phyloP scores from a whole-genome alignment of 2,888 invertebrate species.

The Tubulanus polymorphus region DNA sequence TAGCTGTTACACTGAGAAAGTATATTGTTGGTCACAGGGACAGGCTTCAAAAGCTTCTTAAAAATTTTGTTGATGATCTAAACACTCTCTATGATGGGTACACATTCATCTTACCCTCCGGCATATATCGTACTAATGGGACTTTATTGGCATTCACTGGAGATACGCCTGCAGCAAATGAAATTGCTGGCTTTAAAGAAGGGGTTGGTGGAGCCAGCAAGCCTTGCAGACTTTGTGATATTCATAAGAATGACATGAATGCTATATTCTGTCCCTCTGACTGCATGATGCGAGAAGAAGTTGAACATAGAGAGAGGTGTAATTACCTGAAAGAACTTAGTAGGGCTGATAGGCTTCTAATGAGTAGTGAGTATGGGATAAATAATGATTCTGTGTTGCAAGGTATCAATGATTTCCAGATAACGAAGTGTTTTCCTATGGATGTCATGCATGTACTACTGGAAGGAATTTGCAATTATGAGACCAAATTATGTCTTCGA shows the following conservation, averaged over 20 bases:
- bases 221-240: neutral
- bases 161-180: neutral
- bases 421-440: neutral
- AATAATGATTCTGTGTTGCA: too few relatives aligned
- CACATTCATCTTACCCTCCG: neutral
- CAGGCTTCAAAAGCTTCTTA: neutral
- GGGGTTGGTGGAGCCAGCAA: neutral
- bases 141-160: neutral
- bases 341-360: too few relatives aligned
- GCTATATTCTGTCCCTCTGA: neutral
- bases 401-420: too few relatives aligned
- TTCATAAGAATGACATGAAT: neutral
- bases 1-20: neutral
- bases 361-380: too few relatives aligned
- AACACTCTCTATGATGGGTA: neutral
- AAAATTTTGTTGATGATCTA: constrained; percentile 3
- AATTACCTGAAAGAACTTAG: neutral
- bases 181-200: neutral
- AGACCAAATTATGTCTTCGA: neutral
- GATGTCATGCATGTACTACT: neutral
- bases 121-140: neutral
- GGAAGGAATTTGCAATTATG: neutral
- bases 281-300: neutral
- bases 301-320: neutral
- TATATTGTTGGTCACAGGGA: neutral